phyloP scores from a whole-genome alignment of 2,797 vertebrate genomes.

The Prionace glauca region DNA sequence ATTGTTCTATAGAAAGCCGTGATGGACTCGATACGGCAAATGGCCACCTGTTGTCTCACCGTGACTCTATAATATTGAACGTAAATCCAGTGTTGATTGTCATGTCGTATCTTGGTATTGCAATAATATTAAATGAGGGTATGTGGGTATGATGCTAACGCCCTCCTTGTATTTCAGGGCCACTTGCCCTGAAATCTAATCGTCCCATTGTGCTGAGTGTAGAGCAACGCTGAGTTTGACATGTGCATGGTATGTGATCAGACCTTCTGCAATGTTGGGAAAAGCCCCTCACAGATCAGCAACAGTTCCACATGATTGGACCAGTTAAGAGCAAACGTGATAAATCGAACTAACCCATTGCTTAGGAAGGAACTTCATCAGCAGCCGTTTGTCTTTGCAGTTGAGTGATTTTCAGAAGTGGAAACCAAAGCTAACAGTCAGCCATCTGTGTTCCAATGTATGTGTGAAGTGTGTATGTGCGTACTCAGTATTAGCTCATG shows the following conservation, averaged over 20 bases:
- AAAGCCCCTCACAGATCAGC: background rate
- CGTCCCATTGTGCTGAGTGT: background rate
- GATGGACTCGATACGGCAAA: no score
- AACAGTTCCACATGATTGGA: background rate
- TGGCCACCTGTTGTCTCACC: no score
- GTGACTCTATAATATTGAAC: background rate
- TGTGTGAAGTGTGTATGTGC: background rate
- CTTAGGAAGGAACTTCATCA: background rate
- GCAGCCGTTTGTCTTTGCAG: background rate
- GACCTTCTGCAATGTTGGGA: background rate
- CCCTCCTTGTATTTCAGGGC: background rate
- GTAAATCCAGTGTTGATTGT: background rate
- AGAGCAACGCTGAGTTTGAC: background rate
- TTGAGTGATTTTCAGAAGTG: background rate
- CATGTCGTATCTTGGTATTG: background rate
- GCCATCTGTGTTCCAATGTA: background rate
- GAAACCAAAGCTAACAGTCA: background rate
- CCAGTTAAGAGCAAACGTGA: background rate
- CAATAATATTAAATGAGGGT: background rate
- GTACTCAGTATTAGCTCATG: background rate
- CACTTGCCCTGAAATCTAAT: background rate
- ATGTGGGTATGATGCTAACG: background rate
- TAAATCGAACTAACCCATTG: background rate
- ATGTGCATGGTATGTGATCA: background rate
- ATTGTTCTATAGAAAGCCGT: no score